Evolutionary conservation across 30 jellyfish, hydroid and myxozoan species (phyloP).

Genomic region (Hydra vulgaris): DNA sequence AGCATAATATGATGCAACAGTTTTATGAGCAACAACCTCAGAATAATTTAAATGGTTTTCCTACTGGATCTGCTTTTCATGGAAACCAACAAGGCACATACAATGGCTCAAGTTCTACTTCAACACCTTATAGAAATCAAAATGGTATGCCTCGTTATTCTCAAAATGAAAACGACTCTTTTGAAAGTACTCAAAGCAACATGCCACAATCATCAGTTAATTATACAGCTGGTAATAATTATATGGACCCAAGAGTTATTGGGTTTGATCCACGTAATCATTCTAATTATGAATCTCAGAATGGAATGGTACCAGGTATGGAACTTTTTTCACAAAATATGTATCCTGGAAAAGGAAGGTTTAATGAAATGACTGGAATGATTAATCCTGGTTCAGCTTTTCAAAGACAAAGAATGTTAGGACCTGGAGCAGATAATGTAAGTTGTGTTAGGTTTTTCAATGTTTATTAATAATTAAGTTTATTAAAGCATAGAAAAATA

Average conservation of each 20-base stretch:
- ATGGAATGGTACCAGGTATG: constrained; percentile 38
- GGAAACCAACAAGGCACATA: constrained; percentile 32
- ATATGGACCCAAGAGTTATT: constrained; percentile 24
- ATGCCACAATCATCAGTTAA: constrained; percentile 6
- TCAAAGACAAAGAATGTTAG: constrained; percentile 38
- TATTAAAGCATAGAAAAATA: too few species aligned
- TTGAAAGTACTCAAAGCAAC: constrained; percentile 16
- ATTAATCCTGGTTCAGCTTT: constrained; percentile 34
- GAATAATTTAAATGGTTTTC: constrained; percentile 29
- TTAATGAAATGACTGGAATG: constrained; percentile 43
- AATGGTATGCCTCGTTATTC: constrained; percentile 19
- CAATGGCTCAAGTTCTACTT: constrained; percentile 21
- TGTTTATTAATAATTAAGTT: too few species aligned
- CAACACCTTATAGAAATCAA: constrained; percentile 19
- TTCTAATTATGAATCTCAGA: constrained; percentile 16
- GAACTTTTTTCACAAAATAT: constrained; percentile 10
- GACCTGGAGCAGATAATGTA: constrained; percentile 35
- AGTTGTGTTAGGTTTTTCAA: constrained; percentile 4
- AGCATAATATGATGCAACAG: constrained; percentile 37
- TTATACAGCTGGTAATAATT: neutral
- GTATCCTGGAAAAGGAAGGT: constrained; percentile 20
- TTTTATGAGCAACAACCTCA: constrained; percentile 30
- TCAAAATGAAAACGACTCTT: constrained; percentile 12
- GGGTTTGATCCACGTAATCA: constrained; percentile 34
- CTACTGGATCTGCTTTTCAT: constrained; percentile 60